Evolutionary conservation across 1,140 invertebrate species (phyloP), one percentile per base, ranked within the genome.

Genomic region (Drosophila trapezifrons): DNA sequence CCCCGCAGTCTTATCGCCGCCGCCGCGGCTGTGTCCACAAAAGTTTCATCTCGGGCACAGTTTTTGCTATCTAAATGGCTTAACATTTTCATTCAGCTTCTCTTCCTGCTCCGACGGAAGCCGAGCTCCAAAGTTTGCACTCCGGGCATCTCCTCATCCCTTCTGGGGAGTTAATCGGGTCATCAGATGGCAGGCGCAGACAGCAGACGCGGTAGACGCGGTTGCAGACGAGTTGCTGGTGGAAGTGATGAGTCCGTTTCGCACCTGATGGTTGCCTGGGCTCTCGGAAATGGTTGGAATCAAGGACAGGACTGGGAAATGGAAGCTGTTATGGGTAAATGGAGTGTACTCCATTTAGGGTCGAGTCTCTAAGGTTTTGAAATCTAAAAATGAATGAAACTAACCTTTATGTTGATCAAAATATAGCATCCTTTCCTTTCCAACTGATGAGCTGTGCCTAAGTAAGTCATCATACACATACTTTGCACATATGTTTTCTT

Each of bases 91-190:
- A 76, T 76, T 72, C 69, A 49, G 65, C 17, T n/a, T 27, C 17
- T 27, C 27, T 57, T 57, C 65, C 67, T 57, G 67, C 64, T 83
- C 43, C 63, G 40, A n/a, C 38, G 54, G 57, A n/a, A 51, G 37
- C 38, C 59, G 25, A 27, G 47, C 49, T 38, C 2, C 35, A 42
- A 59, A 56, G 59, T 62, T 56, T 27, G 29, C 51, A 18, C n/a
- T 37, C 12, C 59, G 40, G 25, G 37, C 56, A 72, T 78, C 62
- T 81, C 74, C 52, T 73, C 42, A 56, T 80, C 32, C 38, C 46
- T 25, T 15, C 58, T 37, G 59, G 27, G 27, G 51, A 59, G 54
- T 52, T 80, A 86, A 78, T 85, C 75, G 82, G 84, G 83, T 87
- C 79, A 86, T 76, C 43, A 76, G 76, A 80, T 76, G 80, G 54